phyloP scores from a whole-genome alignment of 2,113 vertebrate genomes.

The Thamnophis sirtalis region DNA sequence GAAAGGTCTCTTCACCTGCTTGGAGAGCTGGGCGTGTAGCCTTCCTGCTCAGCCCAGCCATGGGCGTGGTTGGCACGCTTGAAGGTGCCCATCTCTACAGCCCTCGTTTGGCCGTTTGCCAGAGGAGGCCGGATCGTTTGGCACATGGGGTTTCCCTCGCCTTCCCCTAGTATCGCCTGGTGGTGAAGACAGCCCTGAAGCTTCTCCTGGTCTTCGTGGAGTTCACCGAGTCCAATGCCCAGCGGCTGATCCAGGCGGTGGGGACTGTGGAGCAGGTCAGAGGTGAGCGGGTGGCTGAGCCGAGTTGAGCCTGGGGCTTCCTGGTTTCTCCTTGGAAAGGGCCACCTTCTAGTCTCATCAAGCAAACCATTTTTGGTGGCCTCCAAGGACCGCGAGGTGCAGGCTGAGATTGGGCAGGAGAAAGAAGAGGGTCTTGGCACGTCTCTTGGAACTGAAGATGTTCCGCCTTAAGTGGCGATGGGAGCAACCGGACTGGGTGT shows the following conservation, averaged over 20 bases:
- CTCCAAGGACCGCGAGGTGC: not conserved
- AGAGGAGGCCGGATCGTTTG: not conserved
- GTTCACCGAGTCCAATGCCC: slow-evolving; percentile 84
- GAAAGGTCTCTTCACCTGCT: not conserved
- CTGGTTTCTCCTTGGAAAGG: not conserved
- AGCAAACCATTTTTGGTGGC: not conserved
- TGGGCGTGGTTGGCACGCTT: not conserved
- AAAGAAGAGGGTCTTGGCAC: too few relatives aligned
- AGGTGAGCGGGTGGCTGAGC: slow-evolving; percentile 65
- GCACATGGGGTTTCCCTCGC: not conserved
- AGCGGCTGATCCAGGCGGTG: slow-evolving; percentile 80
- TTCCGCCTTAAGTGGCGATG: not conserved
- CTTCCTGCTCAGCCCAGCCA: not conserved
- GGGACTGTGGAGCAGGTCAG: slow-evolving; percentile 75
- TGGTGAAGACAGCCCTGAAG: slow-evolving; percentile 92
- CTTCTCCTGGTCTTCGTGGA: slow-evolving; percentile 96
- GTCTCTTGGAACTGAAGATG: not conserved
- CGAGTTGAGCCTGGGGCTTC: not conserved
- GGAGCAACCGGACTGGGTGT: too few relatives aligned
- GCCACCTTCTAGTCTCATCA: not conserved
- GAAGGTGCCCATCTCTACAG: not conserved
- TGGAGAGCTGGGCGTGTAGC: not conserved
- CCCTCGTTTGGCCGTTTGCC: not conserved
- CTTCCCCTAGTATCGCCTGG: slow-evolving; percentile 81
- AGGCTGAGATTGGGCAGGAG: not conserved